Evolutionary conservation across 2,888 invertebrate species (phyloP), one percentile per base, ranked within the genome.

Genomic region (Neuroscelio doddi): DNA sequence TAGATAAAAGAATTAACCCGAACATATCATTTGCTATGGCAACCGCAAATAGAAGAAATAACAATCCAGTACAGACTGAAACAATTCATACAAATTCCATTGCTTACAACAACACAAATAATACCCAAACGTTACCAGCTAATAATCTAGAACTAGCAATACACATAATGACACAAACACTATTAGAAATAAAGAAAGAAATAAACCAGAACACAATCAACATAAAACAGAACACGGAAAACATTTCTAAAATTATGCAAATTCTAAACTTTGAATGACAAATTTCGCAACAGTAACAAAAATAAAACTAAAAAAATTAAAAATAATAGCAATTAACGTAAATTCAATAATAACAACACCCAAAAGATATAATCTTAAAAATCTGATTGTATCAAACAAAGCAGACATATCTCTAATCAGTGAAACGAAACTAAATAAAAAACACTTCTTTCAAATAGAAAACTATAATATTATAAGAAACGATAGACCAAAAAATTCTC

Each of bases 371-470:
- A 52, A 49, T 29, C 16, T 61, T 15, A 3, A 26, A 7, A 24
- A 55, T n/a, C 51, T 58, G 3, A 0, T 36, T 2, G 24, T 41
- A 8, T 55, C 36, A 38, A 10, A 59, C 9, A 55, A 64, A 1
- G 46, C 39, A 7, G 64, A 68, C 12, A 64, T 64, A 7, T 0
- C 51, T 3, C 36, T 68, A 3, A 3, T 61, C 0, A 44, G 42
- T 1, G 53, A 39, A 68, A 62, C 64, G 1, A 64, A 64, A 36
- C 38, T 64, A 0, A 64, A 53, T 12, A n/a, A 1, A 1, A 9
- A 27, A 17, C 44, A 62, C 24, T 50, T n/a, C n/a, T n/a, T n/a
- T n/a, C n/a, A n/a, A n/a, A n/a, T n/a, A n/a, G 7, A 47, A 29
- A 45, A 50, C 10, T 38, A 62, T 16, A 46, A 44, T 4, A 15